Evolutionary conservation across 1,140 invertebrate species (phyloP), one percentile per base, ranked within the genome.

Genomic region (Nomia melanderi): DNA sequence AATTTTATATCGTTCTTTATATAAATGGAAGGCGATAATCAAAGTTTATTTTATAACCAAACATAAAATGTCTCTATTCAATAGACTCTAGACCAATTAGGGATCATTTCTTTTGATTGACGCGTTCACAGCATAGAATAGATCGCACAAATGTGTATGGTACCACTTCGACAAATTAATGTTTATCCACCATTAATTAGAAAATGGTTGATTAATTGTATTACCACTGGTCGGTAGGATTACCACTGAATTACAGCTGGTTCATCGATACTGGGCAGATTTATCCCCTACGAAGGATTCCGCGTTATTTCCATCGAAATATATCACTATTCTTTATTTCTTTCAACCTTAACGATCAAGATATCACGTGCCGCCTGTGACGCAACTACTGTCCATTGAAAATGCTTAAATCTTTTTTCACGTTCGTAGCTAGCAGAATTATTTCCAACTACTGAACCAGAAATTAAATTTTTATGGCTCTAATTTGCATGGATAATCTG

Each of bases 211-310:
- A n/a, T 17, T 67, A 75, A 75, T 67, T 67, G 53, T 23, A 47
- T 75, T 76, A 76, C 73, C 73, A 76, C 54, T 76, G 41, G 73
- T 76, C 73, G 73, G 73, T 76, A 76, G 73, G 23, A 29, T 12
- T 76, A 54, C 17, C 12, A 39, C 23, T 60, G 39, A 76, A 76
- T 69, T 69, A 50, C 65, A 29, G 6, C 4, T 23, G 33, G 31
- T 31, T 27, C 14, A 23, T 67, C 23, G 72, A 75, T 67, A 20
- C 27, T 14, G 1, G 23, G 7, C 0, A 20, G 4, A 69, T 69
- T 44, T 50, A 69, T 76, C 41, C 41, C 33, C 8, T 5, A 1
- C 17, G 27, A 33, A 27, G 11, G 25, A 31, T 25, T 17, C 53
- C 1, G 44, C 20, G 23, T 41, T 39, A 3, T 11, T 5, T 20